phyloP scores from a whole-genome alignment of 1,140 invertebrate genomes.

The Dendroctonus ponderosae region DNA sequence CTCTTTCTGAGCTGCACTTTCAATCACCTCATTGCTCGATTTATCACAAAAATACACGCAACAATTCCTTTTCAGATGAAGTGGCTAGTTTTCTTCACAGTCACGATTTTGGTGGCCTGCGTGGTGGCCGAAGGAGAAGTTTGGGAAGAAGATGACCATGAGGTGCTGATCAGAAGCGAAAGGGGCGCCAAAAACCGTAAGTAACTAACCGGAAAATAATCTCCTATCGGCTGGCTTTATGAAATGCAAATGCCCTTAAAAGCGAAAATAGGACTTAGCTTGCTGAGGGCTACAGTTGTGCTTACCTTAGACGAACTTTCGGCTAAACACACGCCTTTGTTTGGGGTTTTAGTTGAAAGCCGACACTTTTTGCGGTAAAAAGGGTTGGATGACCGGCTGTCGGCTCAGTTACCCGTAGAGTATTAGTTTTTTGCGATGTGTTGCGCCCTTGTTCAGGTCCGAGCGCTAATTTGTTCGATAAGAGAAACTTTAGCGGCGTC shows the following conservation, averaged over 20 bases:
- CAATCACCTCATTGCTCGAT: too few species aligned
- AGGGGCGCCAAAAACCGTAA: constrained; percentile 69
- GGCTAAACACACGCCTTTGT: constrained; percentile 6
- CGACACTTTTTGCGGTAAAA: constrained; percentile 2
- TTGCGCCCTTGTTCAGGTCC: too few species aligned
- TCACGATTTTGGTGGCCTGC: constrained; percentile 52
- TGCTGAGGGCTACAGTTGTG: too few species aligned
- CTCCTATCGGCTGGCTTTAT: too few species aligned
- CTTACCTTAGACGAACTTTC: constrained; percentile 7
- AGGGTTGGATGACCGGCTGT: background rate
- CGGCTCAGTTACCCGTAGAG: background rate
- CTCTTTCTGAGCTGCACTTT: too few species aligned
- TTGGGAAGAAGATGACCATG: constrained; percentile 72
- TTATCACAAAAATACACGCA: background rate
- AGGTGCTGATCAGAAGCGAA: constrained; percentile 71
- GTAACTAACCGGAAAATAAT: constrained; percentile 1
- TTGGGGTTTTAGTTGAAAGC: constrained; percentile 8
- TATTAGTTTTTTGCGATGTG: background rate
- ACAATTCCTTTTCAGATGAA: constrained; percentile 47
- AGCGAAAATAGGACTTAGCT: too few species aligned
- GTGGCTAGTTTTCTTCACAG: constrained; percentile 50
- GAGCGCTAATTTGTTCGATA: too few species aligned
- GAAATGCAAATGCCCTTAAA: too few species aligned
- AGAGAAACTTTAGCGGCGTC: too few species aligned
- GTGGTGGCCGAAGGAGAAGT: constrained; percentile 59